These are phyloP conservation scores for Metallyticus violacea DNA, from an alignment of 2,888 invertebrate species.

Conservation along the genomic window DNA sequence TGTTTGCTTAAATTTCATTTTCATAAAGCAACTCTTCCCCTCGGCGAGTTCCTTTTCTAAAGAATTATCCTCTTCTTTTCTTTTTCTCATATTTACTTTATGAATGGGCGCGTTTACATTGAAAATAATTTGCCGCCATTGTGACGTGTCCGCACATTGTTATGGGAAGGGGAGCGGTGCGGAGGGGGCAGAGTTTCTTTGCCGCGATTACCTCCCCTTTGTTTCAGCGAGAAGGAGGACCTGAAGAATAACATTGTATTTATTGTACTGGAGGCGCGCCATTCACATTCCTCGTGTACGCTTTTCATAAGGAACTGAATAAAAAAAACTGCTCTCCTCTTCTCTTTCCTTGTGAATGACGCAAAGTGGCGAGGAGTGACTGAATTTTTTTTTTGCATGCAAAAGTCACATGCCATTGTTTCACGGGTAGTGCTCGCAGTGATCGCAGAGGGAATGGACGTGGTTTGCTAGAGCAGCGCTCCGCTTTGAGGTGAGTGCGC, in stretches of 20 bases:
- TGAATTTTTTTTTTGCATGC: conserved; percentile 26
- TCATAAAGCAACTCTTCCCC: neutral
- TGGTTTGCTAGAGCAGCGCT: neutral
- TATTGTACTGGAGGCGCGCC: conserved; percentile 26
- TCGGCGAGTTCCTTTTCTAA: neutral
- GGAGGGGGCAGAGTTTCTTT: conserved; percentile 10
- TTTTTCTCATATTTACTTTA: conserved; percentile 13
- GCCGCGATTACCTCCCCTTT: conserved; percentile 29
- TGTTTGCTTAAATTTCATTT: conserved; percentile 16
- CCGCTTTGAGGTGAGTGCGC: neutral
- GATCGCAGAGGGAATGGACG: conserved; percentile 7
- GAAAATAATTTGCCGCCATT: conserved; percentile 30
- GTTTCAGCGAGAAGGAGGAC: conserved; percentile 24
- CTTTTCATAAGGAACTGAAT: conserved; percentile 25
- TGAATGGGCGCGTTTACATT: conserved; percentile 24
- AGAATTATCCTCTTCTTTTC: conserved; percentile 1
- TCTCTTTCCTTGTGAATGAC: conserved; percentile 18
- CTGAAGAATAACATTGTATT: conserved; percentile 29
- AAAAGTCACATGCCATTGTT: conserved; percentile 26
- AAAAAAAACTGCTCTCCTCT: conserved; percentile 20
- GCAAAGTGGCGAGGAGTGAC: conserved; percentile 27
- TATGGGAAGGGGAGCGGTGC: neutral
- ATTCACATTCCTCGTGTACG: conserved; percentile 5
- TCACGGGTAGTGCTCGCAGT: neutral
- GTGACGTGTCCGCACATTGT: conserved; percentile 23